Conservation (phyloP, 2,797 vertebrate species). For the Carapus acus region DNA sequence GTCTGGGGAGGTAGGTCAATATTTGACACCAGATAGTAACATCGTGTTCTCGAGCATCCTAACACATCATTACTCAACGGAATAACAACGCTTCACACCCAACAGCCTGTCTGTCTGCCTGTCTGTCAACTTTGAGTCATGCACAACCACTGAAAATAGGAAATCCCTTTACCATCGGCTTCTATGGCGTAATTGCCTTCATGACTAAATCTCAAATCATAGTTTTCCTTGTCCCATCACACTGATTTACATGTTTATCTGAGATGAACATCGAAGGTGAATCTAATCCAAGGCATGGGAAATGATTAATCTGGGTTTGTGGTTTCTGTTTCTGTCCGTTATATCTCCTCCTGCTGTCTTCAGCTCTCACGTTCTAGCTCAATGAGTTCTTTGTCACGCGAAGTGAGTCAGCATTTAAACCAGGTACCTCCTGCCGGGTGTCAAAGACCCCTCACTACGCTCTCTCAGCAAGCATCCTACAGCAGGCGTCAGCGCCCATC, state of each 20-base stretch:
- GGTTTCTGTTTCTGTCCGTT: constrained; percentile 63
- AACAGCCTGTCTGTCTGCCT: constrained; percentile 40
- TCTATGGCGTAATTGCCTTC: constrained; percentile 35
- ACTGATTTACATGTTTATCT: constrained; percentile 34
- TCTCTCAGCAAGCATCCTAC: constrained; percentile 27
- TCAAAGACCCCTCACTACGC: constrained; percentile 29
- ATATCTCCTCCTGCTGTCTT: constrained; percentile 66
- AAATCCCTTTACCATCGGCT: constrained; percentile 35
- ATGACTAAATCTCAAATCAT: constrained; percentile 25
- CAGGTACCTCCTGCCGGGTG: constrained; percentile 88
- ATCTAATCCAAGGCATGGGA: constrained; percentile 70
- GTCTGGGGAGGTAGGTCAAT: constrained; percentile 81
- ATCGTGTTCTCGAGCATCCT: constrained; percentile 4
- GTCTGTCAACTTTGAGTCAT: constrained; percentile 33
- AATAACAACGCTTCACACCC: constrained; percentile 42
- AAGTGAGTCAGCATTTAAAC: constrained; percentile 98
- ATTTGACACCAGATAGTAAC: not conserved
- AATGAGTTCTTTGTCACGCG: constrained; percentile 96
- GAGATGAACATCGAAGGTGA: constrained; percentile 42
- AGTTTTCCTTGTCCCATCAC: constrained; percentile 35
- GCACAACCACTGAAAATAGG: constrained; percentile 20
- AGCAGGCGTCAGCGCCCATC: constrained; percentile 12
- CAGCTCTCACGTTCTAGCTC: constrained; percentile 98
- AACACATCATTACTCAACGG: constrained; percentile 35
- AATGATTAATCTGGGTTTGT: constrained; percentile 69